Base-by-base conservation (phyloP, 23 tunicate species). In the Halocynthia roretzi region DNA sequence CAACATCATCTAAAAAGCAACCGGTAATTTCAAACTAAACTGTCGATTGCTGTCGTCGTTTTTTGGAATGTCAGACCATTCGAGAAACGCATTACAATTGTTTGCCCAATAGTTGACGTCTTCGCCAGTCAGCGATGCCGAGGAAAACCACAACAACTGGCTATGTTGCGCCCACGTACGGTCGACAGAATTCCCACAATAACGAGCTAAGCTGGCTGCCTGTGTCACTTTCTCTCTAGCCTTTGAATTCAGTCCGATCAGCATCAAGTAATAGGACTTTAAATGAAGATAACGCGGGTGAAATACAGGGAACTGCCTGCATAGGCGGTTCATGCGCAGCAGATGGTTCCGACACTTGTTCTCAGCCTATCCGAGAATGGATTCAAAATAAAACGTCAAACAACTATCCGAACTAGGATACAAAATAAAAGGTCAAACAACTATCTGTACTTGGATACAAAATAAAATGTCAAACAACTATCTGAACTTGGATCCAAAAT, bases 101-200 rank as follows among this genome's bases (percentile, higher is more conserved):
- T 68, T 44, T 8, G 51, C 58, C 92, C 92, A 86, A 68, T 80
- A 86, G 20, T 74, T 74, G 20, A 50, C 48, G 50, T 58, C 64
- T 51, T 52, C 52, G 31, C 7, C 50, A 12, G 70, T 48, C 50
- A 44, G 50, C 18, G 67, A n/a, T 0, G n/a, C 23, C 48, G 57
- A 5, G 7, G 57, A 65, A 56, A 85, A 82, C 91, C 91, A 91
- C 11, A 77, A 18, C 10, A 49, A 20, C 53, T 77, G 75, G 80
- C 87, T 91, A 22, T 72, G 84, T 52, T 20, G 50, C 23, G 97
- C 97, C 90, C 89, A 91, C 56, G 81, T 81, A 2, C 83, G 73
- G 72, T 91, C 97, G 50, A 83, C 62, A 4, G 52, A 48, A 73
- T 88, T 88, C 50, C 95, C 95, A 60, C 87, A 88, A 50, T 56